Base-by-base conservation (phyloP, 2,888 invertebrate species). In the Nematopogon swammerdamellus region DNA sequence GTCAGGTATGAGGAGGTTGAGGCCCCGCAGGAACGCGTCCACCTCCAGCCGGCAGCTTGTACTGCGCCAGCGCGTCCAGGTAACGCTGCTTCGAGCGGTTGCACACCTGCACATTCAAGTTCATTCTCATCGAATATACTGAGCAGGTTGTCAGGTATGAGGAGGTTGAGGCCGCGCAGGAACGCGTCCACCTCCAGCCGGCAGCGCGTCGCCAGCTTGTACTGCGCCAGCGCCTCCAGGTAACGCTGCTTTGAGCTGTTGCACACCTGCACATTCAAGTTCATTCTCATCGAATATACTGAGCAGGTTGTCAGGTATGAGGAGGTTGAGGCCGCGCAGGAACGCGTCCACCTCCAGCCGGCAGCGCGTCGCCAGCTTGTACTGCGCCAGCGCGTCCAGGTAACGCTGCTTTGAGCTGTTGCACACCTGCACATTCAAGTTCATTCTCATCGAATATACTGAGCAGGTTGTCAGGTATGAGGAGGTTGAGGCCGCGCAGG, bases 251-350 rank as follows among this genome's bases (percentile, higher is more conserved):
- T 93, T 53, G 85, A 89, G 48, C 80, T 77, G 71, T 92, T 89
- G 51, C 84, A 85, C 18, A 94, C 92, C 63, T 83, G 77, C 18
- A 53, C n/a, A n/a, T n/a, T 97, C 96, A 19, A 97, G 82, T 74
- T 97, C 96, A 73, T 95, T 94, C 74, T 96, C 96, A 75, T 96
- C 95, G 73, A 97, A 96, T 67, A 95, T 95, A 64, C 93, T 92
- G 54, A 97, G 82, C 59, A 96, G 83, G 76, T 94, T 92, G 73
- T 94, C 94, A 3, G 96, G 95, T 63, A 96, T 92, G 44, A 96
- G 85, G 67, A 93, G 89, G 70, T 92, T 91, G 49, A 96, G 85
- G 1, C 96, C 96, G 61, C 91, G 89, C 46, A 95, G 82, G 76
- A 97, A 96, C 57, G 90, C 87, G 63, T 91, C 94, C 46, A 92